phyloP scores from a whole-genome alignment of 1,140 invertebrate genomes.

The Aleiodes sp. region DNA sequence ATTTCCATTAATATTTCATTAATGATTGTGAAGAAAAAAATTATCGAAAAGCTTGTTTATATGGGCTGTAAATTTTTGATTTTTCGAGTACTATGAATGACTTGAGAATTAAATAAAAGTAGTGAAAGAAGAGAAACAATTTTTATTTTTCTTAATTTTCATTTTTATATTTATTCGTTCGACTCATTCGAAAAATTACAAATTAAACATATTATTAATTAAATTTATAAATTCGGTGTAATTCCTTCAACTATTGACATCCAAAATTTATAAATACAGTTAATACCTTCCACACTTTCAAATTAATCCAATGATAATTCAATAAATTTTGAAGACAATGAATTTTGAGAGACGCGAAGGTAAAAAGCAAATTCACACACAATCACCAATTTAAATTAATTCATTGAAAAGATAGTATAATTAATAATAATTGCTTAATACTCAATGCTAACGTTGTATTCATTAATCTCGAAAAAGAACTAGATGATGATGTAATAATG shows the following conservation, averaged over 20 bases:
- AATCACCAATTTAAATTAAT: not conserved
- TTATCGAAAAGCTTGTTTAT: not conserved
- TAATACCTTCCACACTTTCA: not conserved
- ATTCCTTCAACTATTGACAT: conserved; percentile 9
- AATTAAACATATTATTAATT: conserved; percentile 34
- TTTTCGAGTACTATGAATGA: conserved; percentile 10
- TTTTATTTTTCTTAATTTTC: too few species aligned
- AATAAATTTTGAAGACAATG: not conserved
- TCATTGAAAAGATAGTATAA: not conserved
- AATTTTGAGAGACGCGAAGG: not conserved
- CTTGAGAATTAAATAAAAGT: conserved; percentile 7
- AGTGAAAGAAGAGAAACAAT: not conserved
- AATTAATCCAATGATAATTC: not conserved
- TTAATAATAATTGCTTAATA: not conserved
- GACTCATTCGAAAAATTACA: not conserved
- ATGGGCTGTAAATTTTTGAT: conserved; percentile 1
- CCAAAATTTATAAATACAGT: not conserved
- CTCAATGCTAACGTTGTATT: not conserved
- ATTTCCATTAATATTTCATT: not conserved
- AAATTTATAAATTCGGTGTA: conserved; percentile 30
- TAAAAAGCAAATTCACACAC: not conserved
- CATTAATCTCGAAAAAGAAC: conserved; percentile 1
- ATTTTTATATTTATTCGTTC: not conserved
- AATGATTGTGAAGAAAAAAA: conserved; percentile 13
- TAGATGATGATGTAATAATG: conserved; percentile 9